Evolutionary conservation across 1,140 invertebrate species (phyloP).

Genomic region (Drosophila ercepeae): DNA sequence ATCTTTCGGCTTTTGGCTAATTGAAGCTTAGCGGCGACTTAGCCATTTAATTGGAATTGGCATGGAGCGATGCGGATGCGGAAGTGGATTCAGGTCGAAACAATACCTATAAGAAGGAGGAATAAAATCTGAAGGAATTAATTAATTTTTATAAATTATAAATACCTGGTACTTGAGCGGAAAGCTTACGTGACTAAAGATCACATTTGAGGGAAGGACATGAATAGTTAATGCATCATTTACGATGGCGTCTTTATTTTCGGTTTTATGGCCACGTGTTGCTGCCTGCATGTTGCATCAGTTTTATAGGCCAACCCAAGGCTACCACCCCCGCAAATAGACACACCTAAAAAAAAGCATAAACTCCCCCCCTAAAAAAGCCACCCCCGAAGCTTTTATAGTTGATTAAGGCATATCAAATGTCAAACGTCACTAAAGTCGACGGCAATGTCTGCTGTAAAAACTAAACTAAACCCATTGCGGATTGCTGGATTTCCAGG

Average conservation of each 20-base stretch:
- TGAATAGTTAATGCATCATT: constrained; percentile 36
- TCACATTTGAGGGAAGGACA: neutral
- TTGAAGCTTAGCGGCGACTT: constrained; percentile 46
- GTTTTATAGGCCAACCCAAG: constrained; percentile 47
- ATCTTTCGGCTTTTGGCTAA: constrained; percentile 44
- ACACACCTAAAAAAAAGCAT: neutral
- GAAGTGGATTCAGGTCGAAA: neutral
- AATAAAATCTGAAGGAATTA: neutral
- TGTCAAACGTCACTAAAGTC: constrained; percentile 76
- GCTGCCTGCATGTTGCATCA: constrained; percentile 71
- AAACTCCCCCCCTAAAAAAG: neutral
- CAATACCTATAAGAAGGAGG: too few species aligned
- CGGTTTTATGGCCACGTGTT: constrained; percentile 69
- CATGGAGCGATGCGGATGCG: neutral
- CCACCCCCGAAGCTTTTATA: constrained; percentile 66
- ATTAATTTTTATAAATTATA: neutral
- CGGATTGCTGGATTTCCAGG: constrained; percentile 2
- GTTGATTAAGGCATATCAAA: constrained; percentile 82
- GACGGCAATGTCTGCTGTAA: constrained; percentile 73
- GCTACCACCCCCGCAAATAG: constrained; percentile 11
- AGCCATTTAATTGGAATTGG: constrained; percentile 42
- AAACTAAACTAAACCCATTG: constrained; percentile 65
- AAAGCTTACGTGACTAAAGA: constrained; percentile 25
- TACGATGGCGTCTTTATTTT: constrained; percentile 4
- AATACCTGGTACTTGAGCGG: neutral